A percentile compares a stretch with the other conserved stretches of the same genome.
These are phyloP conservation scores for Yponomeuta sedellus DNA, from an alignment of 2,888 invertebrate genomes.

Conservation along the genomic window DNA sequence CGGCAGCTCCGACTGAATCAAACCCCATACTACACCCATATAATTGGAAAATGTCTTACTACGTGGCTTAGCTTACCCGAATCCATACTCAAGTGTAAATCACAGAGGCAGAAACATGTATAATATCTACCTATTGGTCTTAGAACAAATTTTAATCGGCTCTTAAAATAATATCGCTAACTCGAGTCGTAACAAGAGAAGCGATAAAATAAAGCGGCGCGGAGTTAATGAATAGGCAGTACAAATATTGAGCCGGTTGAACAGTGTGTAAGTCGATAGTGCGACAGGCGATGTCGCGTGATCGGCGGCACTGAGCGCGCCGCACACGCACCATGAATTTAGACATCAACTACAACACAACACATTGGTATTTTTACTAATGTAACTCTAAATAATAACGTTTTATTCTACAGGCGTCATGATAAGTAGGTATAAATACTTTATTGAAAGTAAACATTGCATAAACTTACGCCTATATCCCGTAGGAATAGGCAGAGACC, in stretches of 20 bases:
- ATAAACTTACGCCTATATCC: no score
- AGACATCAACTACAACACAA: slow-evolving; percentile 53
- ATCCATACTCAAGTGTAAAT: no score
- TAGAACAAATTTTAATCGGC: slow-evolving; percentile 52
- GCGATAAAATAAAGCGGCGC: slow-evolving; percentile 60
- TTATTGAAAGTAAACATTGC: no score
- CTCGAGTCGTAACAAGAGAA: slow-evolving; percentile 45
- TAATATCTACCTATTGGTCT: slow-evolving; percentile 32
- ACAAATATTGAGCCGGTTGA: slow-evolving; percentile 71
- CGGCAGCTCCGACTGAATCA: slow-evolving; percentile 31
- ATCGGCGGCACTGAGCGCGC: slow-evolving; percentile 32
- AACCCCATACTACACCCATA: slow-evolving; percentile 30
- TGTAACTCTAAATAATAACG: background rate
- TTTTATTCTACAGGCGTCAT: no score
- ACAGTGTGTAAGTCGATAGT: slow-evolving; percentile 72
- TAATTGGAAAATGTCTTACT: slow-evolving; percentile 44
- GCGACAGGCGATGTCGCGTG: slow-evolving; percentile 68
- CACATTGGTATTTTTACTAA: slow-evolving; percentile 39
- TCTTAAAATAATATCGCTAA: slow-evolving; percentile 36
- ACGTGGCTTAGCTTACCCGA: background rate
- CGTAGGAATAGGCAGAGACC: no score
- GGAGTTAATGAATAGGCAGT: slow-evolving; percentile 65
- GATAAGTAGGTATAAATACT: no score
- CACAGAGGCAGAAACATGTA: no score
- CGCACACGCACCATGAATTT: slow-evolving; percentile 49